A percentile compares a stretch with the other conserved stretches of the same genome.
phyloP scores from a whole-genome alignment of 2,797 vertebrate genomes.

The Micrastur ruficollis region DNA sequence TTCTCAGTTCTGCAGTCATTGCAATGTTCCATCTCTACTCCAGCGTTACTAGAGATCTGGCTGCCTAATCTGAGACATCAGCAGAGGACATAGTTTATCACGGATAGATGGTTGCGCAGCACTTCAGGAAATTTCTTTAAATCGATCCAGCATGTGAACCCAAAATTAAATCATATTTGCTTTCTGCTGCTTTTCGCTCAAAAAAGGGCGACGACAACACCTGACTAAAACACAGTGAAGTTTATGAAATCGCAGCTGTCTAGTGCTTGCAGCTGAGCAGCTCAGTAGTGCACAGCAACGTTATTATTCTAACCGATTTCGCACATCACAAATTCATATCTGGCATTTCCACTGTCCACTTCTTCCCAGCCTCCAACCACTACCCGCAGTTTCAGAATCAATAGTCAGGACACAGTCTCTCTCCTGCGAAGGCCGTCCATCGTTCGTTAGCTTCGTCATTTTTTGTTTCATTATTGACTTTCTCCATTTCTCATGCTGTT shows the following conservation, averaged over 20 bases:
- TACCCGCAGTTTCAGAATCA: background rate
- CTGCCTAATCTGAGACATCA: background rate
- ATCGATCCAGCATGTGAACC: background rate
- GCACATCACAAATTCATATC: background rate
- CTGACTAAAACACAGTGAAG: background rate
- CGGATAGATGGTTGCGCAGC: background rate
- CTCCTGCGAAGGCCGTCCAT: background rate
- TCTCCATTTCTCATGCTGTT: background rate
- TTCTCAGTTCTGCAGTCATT: background rate
- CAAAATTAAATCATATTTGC: background rate
- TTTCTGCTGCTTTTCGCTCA: background rate
- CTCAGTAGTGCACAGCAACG: background rate
- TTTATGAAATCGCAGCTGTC: background rate
- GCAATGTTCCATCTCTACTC: background rate
- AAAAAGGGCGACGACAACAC: background rate
- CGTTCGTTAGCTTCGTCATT: background rate
- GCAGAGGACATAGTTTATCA: background rate
- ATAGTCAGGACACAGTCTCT: background rate
- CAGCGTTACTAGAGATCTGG: background rate
- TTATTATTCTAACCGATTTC: background rate
- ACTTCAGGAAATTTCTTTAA: background rate
- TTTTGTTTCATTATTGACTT: conserved; percentile 8
- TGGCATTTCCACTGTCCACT: conserved; percentile 6
- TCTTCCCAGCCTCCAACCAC: background rate
- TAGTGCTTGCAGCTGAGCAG: background rate